A percentile compares a stretch with the other conserved stretches of the same genome.
phyloP scores from a whole-genome alignment of 2,113 vertebrate species.

The Barnardius zonarius region DNA sequence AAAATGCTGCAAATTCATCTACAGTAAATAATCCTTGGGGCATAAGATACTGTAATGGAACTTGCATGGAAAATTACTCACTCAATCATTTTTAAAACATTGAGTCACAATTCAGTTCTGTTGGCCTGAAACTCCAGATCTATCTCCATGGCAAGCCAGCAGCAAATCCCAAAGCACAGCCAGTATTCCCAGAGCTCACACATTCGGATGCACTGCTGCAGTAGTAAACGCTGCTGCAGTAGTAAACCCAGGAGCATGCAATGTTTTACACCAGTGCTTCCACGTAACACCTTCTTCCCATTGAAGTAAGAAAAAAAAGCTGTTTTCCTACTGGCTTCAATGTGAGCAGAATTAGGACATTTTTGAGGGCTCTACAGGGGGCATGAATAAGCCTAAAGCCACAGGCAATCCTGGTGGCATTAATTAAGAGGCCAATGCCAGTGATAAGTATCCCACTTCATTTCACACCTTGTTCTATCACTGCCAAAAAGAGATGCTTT shows the following conservation, averaged over 20 bases:
- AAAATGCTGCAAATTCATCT: not conserved
- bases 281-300: not conserved
- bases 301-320: accelerated
- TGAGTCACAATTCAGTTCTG: conserved; percentile 52
- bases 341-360: not conserved
- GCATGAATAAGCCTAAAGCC: not conserved
- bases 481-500: conserved; percentile 28
- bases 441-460: not conserved
- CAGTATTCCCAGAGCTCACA: conserved; percentile 3
- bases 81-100: conserved; percentile 43
- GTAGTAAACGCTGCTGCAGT: not conserved
- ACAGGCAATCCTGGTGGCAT: not conserved
- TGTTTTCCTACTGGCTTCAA: not conserved
- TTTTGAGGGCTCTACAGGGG: not conserved
- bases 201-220: accelerated
- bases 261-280: not conserved
- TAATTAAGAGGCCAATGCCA: conserved; percentile 9
- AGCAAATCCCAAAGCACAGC: not conserved
- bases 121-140: conserved; percentile 36
- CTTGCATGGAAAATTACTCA: conserved; percentile 24
- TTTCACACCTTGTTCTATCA: not conserved
- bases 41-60: not conserved
- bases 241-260: not conserved
- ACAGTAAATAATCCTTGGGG: not conserved
- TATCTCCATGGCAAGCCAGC: conserved; percentile 32